Evolutionary conservation across 2,113 vertebrate genomes (phyloP).

Genomic region (Platichthys stellatus): DNA sequence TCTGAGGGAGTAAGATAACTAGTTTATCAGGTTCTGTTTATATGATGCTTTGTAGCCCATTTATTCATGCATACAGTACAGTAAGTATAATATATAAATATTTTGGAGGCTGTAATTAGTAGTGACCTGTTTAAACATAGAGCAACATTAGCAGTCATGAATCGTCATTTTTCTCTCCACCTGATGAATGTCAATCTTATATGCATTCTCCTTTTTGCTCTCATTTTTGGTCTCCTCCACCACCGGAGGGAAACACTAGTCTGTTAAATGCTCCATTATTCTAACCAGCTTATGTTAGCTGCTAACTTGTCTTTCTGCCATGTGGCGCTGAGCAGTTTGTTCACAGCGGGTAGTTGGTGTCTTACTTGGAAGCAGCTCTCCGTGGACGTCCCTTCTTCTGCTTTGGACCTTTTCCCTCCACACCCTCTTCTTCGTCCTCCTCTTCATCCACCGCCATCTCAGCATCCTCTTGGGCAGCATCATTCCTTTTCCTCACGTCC

Average conservation of each 20-base stretch:
- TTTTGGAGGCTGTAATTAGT: background rate
- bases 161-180: background rate
- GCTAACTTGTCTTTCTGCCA: too few species aligned
- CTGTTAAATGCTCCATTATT: too few species aligned
- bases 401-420: conserved; percentile 50
- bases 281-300: too few species aligned
- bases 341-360: background rate
- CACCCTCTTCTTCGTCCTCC: conserved; percentile 69
- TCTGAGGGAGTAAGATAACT: too few species aligned
- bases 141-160: background rate
- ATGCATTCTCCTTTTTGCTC: background rate
- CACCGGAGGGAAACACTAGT: too few species aligned
- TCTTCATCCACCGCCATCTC: conserved; percentile 54
- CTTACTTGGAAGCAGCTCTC: conserved; percentile 92
- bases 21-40: background rate
- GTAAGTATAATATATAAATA: too few species aligned
- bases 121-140: background rate
- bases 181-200: background rate
- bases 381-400: conserved; percentile 84
- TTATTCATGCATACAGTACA: background rate
- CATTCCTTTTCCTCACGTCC: conserved; percentile 82
- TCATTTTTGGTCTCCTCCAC: background rate
- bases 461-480: conserved; percentile 52
- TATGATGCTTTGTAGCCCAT: background rate
- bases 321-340: background rate